Evolutionary conservation across 2,888 invertebrate species (phyloP).

Genomic region (Entomobrya proxima): DNA sequence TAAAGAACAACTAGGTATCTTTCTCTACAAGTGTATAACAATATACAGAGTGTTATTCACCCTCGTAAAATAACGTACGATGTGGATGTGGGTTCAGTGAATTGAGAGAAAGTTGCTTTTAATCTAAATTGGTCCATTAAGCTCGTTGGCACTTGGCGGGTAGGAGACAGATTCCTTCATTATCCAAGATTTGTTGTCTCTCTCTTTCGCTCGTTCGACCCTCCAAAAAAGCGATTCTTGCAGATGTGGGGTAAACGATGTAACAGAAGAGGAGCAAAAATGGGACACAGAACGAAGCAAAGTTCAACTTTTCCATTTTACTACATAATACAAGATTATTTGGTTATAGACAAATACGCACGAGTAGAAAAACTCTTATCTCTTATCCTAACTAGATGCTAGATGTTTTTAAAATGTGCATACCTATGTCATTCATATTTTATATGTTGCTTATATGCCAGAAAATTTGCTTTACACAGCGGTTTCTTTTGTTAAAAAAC

Average conservation of each 20-base stretch:
- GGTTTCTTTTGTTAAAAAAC: too few relatives aligned
- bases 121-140: conserved; percentile 72
- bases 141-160: conserved; percentile 68
- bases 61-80: conserved; percentile 17
- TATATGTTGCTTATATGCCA: too few relatives aligned
- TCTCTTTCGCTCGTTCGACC: neutral
- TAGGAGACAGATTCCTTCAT: conserved; percentile 68
- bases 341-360: neutral
- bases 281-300: conserved; percentile 7
- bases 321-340: conserved; percentile 23
- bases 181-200: conserved; percentile 65
- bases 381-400: too few relatives aligned
- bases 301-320: conserved; percentile 48
- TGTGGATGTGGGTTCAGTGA: conserved; percentile 52
- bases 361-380: too few relatives aligned
- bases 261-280: neutral
- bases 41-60: too few relatives aligned
- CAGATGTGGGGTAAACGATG: neutral
- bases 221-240: conserved; percentile 21
- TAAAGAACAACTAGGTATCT: neutral
- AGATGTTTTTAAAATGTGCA: too few relatives aligned
- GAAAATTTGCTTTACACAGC: too few relatives aligned
- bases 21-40: neutral
- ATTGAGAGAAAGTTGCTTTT: conserved; percentile 69
- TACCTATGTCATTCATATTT: too few relatives aligned